These are phyloP conservation scores for Calephelis nemesis DNA, from an alignment of 1,140 invertebrate genomes.

Conservation along the genomic window DNA sequence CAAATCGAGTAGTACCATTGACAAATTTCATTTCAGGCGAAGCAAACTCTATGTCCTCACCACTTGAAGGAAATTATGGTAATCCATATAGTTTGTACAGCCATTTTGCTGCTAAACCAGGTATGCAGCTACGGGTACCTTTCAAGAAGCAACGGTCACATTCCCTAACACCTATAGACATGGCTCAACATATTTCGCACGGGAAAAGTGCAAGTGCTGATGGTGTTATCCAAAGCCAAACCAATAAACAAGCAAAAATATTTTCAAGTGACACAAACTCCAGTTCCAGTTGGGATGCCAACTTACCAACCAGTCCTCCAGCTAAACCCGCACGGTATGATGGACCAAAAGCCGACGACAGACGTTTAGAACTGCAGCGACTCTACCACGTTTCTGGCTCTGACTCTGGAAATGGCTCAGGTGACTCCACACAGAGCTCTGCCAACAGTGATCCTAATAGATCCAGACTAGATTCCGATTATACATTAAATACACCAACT, in stretches of 20 bases:
- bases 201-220: constrained; percentile 82
- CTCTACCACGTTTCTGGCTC: constrained; percentile 90
- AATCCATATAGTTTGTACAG: constrained; percentile 77
- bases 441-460: constrained; percentile 81
- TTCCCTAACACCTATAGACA: constrained; percentile 81
- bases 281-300: constrained; percentile 63
- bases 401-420: constrained; percentile 92
- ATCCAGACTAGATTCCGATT: constrained; percentile 78
- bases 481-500: constrained; percentile 76
- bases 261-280: constrained; percentile 57
- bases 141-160: constrained; percentile 85
- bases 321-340: constrained; percentile 73
- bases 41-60: constrained; percentile 46
- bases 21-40: constrained; percentile 61
- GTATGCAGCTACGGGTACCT: constrained; percentile 81
- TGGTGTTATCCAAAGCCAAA: constrained; percentile 79
- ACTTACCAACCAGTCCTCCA: constrained; percentile 67
- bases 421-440: constrained; percentile 87
- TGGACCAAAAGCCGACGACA: constrained; percentile 62
- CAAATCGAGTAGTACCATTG: constrained; percentile 81
- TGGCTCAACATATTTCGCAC: constrained; percentile 63
- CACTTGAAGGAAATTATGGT: constrained; percentile 53
- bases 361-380: constrained; percentile 76
- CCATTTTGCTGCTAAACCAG: constrained; percentile 76
- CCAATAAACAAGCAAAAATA: constrained; percentile 56